Conservation (phyloP, 2,888 invertebrate species). For the Nesidiocoris tenuis region DNA sequence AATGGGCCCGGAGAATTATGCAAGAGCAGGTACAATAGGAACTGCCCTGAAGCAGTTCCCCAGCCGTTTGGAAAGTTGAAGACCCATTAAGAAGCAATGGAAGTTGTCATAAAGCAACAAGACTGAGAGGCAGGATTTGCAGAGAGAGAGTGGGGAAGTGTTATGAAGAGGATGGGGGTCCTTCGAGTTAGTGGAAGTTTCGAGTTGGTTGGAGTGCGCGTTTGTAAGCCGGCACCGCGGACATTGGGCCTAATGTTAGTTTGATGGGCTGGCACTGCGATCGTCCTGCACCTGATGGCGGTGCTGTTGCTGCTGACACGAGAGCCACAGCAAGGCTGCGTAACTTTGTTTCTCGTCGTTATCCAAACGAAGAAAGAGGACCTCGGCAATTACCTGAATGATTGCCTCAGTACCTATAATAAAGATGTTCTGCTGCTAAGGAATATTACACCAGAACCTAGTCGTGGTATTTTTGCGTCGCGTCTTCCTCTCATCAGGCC, state of each 20-base stretch:
- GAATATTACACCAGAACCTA: too few species aligned
- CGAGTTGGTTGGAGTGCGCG: slow-evolving; percentile 4
- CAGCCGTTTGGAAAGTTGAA: slow-evolving; percentile 29
- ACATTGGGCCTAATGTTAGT: slow-evolving; percentile 21
- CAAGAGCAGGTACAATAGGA: slow-evolving; percentile 2
- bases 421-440: too few species aligned
- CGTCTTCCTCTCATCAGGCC: too few species aligned
- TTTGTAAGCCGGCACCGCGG: neutral
- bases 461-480: too few species aligned
- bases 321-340: too few species aligned
- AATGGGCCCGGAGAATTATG: neutral
- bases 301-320: neutral
- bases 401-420: too few species aligned
- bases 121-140: neutral
- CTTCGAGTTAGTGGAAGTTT: neutral
- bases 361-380: too few species aligned
- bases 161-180: too few species aligned
- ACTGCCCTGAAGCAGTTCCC: slow-evolving; percentile 27
- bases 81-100: slow-evolving; percentile 28
- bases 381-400: too few species aligned
- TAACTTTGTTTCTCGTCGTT: too few species aligned
- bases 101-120: slow-evolving; percentile 32
- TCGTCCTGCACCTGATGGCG: neutral
- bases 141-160: neutral
- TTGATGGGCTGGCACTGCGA: slow-evolving; percentile 17